Evolutionary conservation across 2,888 invertebrate species (phyloP).

Genomic region (Eristalis arbustorum): DNA sequence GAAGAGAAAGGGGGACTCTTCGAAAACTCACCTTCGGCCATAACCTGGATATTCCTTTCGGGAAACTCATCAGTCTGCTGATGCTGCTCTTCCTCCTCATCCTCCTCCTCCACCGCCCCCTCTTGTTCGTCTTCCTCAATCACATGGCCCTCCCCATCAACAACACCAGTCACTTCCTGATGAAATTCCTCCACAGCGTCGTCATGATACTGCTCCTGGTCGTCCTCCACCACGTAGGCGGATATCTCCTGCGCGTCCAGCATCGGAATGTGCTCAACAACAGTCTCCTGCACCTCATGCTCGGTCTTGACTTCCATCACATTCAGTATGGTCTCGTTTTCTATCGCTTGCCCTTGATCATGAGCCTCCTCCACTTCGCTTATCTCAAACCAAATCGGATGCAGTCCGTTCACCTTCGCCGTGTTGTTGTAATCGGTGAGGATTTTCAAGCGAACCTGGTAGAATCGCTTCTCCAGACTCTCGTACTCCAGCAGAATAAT

Average conservation of each 20-base stretch:
- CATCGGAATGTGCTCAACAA: slow-evolving; percentile 32
- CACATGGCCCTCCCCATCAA: not conserved
- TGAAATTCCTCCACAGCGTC: slow-evolving; percentile 3
- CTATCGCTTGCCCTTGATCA: not conserved
- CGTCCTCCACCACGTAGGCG: slow-evolving; percentile 32
- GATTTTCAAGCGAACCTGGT: slow-evolving; percentile 82
- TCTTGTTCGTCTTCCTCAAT: not conserved
- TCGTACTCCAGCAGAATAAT: slow-evolving; percentile 84
- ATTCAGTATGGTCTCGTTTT: not conserved
- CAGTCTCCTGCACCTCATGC: not conserved
- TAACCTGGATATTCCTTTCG: slow-evolving; percentile 38
- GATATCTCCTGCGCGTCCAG: slow-evolving; percentile 19
- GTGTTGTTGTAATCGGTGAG: slow-evolving; percentile 81
- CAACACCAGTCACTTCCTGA: not conserved
- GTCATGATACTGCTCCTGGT: slow-evolving; percentile 23
- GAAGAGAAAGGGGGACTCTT: too few relatives aligned
- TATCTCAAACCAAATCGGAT: slow-evolving; percentile 61
- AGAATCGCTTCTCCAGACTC: slow-evolving; percentile 82
- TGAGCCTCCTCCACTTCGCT: slow-evolving; percentile 28
- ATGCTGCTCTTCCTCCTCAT: not conserved
- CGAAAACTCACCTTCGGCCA: slow-evolving; percentile 40
- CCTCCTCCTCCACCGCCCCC: not conserved
- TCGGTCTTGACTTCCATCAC: slow-evolving; percentile 21
- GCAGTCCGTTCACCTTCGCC: slow-evolving; percentile 75
- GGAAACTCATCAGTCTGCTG: not conserved